Conservation (phyloP, 2,888 invertebrate species). For the Sminthurinus aureus region DNA sequence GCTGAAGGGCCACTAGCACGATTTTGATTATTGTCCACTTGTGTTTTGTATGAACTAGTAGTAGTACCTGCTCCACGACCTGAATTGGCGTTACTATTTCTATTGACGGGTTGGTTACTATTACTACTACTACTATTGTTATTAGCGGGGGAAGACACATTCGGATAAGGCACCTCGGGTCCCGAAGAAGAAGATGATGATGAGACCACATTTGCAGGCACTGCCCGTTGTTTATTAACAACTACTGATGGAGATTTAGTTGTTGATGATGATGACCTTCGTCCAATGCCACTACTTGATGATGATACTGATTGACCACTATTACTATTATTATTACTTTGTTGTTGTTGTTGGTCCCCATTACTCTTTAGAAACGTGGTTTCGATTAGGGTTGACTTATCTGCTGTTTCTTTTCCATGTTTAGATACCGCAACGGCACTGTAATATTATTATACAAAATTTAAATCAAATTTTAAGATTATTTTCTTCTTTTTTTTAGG, state of each 20-base stretch:
- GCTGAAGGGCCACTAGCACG: slow-evolving; percentile 32
- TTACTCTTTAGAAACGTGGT: slow-evolving; percentile 65
- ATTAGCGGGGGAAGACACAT: slow-evolving; percentile 51
- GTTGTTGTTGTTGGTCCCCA: slow-evolving; percentile 54
- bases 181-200: slow-evolving; percentile 30
- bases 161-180: no score
- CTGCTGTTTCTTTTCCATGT: slow-evolving; percentile 67
- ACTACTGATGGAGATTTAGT: slow-evolving; percentile 54
- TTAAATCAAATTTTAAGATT: background rate
- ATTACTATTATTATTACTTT: slow-evolving; percentile 7
- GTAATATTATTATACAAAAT: background rate
- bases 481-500: no score
- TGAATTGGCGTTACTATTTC: slow-evolving; percentile 28
- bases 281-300: slow-evolving; percentile 37
- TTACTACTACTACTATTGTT: slow-evolving; percentile 38
- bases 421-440: slow-evolving; percentile 46
- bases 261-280: no score
- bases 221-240: no score
- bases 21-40: slow-evolving; percentile 39
- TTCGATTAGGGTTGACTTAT: slow-evolving; percentile 77
- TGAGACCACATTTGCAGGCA: slow-evolving; percentile 43
- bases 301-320: slow-evolving; percentile 41
- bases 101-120: slow-evolving; percentile 39
- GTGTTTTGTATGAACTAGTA: slow-evolving; percentile 50
- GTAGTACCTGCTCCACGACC: slow-evolving; percentile 46